Conservation (phyloP, 2,888 invertebrate genomes). For the Leucozona laternaria region DNA sequence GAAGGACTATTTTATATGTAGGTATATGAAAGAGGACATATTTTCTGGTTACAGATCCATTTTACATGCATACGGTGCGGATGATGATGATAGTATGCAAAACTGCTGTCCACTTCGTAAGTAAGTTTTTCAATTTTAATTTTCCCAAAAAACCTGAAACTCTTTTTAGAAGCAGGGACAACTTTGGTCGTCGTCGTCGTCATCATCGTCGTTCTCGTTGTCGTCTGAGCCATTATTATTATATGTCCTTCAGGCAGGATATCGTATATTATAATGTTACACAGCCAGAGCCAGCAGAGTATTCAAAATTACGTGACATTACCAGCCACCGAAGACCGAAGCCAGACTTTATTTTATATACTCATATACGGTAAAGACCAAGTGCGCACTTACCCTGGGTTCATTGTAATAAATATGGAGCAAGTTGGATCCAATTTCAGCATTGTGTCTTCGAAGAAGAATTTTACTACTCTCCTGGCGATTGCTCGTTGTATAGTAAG, state of each 20-base stretch:
- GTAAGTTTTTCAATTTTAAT: conserved; percentile 68
- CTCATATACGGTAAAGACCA: conserved; percentile 3
- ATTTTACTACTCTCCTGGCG: conserved; percentile 90
- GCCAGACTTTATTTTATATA: not conserved
- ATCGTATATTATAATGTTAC: conserved; percentile 23
- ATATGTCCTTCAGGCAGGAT: conserved; percentile 40
- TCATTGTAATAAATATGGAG: conserved; percentile 96
- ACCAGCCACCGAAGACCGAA: conserved; percentile 14
- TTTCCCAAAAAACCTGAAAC: conserved; percentile 11
- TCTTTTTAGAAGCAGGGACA: conserved; percentile 8
- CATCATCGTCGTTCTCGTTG: conserved; percentile 11
- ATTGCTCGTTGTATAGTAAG: conserved; percentile 95
- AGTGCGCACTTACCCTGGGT: conserved; percentile 88
- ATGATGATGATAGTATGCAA: conserved; percentile 49
- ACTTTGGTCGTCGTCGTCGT: conserved; percentile 39
- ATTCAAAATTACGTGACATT: conserved; percentile 69
- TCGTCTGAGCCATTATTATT: conserved; percentile 37
- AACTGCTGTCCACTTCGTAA: conserved; percentile 54
- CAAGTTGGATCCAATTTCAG: conserved; percentile 94
- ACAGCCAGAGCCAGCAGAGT: conserved; percentile 14
- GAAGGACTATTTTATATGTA: conserved; percentile 10
- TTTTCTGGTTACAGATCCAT: conserved; percentile 56
- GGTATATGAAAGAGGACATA: conserved; percentile 36
- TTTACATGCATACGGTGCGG: not conserved
- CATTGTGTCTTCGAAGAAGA: conserved; percentile 96